Percentiles rank a stretch among this genome's conserved stretches.
phyloP scores from a whole-genome alignment of 92 coral and sea anemone genomes.

The Chrysogorgia sp. region DNA sequence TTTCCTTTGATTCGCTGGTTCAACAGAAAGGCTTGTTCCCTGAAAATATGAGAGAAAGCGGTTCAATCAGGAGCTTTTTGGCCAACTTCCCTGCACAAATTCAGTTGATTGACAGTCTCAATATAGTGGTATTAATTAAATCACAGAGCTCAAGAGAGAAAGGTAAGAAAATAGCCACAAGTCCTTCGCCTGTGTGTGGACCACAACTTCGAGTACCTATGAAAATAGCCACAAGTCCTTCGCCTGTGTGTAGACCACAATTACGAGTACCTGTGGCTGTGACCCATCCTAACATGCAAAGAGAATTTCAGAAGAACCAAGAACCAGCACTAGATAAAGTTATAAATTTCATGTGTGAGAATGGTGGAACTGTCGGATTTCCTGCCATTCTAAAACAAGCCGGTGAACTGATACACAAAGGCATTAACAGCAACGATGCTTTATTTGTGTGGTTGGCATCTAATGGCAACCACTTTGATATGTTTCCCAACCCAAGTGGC shows the following conservation, averaged over 20 bases:
- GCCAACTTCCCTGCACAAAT: conserved; percentile 9
- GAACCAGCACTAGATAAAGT: neutral
- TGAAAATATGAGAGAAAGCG: neutral
- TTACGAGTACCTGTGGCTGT: neutral
- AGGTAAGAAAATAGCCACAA: no score
- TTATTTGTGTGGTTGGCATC: conserved; percentile 8
- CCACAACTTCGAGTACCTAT: neutral
- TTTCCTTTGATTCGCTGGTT: neutral
- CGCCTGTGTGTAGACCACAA: no score
- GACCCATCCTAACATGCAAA: neutral
- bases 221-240: no score
- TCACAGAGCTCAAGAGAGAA: neutral
- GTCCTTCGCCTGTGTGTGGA: no score
- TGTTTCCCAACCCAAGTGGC: conserved; percentile 6
- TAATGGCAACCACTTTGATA: conserved; percentile 9
- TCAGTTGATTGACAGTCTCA: neutral
- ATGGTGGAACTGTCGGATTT: conserved; percentile 26
- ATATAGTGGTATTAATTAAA: conserved; percentile 9
- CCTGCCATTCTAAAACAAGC: conserved; percentile 8
- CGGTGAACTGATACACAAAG: neutral
- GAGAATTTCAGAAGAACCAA: neutral
- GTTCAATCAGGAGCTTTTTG: neutral
- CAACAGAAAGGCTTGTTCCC: neutral
- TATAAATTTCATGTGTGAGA: neutral
- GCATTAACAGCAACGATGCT: neutral